Base-by-base conservation (phyloP, 2,797 vertebrate species). In the Lagodon rhomboides region DNA sequence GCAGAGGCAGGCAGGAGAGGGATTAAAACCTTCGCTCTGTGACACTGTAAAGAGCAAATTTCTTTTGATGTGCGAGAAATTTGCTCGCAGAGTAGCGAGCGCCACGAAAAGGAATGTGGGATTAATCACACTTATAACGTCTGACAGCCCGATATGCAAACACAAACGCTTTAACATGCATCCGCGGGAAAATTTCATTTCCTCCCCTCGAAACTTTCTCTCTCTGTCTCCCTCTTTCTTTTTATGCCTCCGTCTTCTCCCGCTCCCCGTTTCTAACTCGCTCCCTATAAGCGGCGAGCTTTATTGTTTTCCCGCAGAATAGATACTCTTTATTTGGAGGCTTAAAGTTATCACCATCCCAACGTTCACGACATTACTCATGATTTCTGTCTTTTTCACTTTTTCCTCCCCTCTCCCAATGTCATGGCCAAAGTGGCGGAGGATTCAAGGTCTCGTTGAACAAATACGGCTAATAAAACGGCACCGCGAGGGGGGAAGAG, bases 381-480 rank as follows among this genome's bases (percentile, higher is more conserved):
- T 74, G 67, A 77, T 83, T 67, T 77, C 11, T 1, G 9, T 22
- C 4, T 38, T 23, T 63, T 34, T 59, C 68, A 63, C 72, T 60
- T 7, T 72, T 73, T 20, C 10, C 20, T 0, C 49, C 58, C 25
- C 53, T 77, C 25, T 67, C 1, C 5, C 79, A 82, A 69, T 83
- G 84, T 85, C 77, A 83, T 5, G 34, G 65, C 59, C 44, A 64
- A 80, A 73, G 72, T 62, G 34, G 67, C 23, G 68, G 70, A 71
- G 58, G 65, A 87, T 80, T 73, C 73, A 84, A 85, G 74, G 84
- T 88, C 68, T 80, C 59, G 50, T 49, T 67, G 79, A 79, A 68
- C 77, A 79, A 92, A 86, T 75, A 63, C 80, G 70, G 82, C 90
- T 89, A 80, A 92, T 90, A 82, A 92, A 89, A 89, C 63, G 54